A percentile compares a stretch with the other conserved stretches of the same genome.
Conservation (phyloP, 2,113 vertebrate species). For the Charina bottae region DNA sequence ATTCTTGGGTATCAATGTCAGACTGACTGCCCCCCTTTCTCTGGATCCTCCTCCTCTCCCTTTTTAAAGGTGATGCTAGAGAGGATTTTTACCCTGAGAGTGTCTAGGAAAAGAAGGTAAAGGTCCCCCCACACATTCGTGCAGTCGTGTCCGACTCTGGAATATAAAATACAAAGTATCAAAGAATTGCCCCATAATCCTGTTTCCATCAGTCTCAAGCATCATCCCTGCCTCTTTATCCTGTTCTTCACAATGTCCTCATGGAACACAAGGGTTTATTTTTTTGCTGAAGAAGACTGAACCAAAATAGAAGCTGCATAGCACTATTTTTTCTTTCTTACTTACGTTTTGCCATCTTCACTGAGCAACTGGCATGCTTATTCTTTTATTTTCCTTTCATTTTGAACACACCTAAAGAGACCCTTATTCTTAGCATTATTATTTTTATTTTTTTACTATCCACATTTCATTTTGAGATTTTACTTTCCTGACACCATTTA, state of each 20-base stretch:
- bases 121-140: too few species aligned
- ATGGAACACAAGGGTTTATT: background rate
- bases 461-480: background rate
- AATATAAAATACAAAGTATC: background rate
- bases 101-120: too few species aligned
- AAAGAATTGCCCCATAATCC: background rate
- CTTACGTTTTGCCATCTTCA: background rate
- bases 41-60: background rate
- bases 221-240: background rate
- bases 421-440: background rate
- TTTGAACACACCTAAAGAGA: background rate
- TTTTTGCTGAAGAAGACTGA: background rate
- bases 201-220: background rate
- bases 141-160: too few species aligned
- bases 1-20: background rate
- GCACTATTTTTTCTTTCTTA: background rate
- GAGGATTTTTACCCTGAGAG: background rate
- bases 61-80: background rate
- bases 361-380: background rate
- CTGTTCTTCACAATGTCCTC: background rate
- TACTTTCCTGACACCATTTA: background rate
- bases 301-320: background rate
- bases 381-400: background rate
- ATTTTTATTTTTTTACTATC: background rate
- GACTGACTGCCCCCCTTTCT: background rate